Conservation (phyloP, 2,113 vertebrate genomes). For the Turnix velox region DNA sequence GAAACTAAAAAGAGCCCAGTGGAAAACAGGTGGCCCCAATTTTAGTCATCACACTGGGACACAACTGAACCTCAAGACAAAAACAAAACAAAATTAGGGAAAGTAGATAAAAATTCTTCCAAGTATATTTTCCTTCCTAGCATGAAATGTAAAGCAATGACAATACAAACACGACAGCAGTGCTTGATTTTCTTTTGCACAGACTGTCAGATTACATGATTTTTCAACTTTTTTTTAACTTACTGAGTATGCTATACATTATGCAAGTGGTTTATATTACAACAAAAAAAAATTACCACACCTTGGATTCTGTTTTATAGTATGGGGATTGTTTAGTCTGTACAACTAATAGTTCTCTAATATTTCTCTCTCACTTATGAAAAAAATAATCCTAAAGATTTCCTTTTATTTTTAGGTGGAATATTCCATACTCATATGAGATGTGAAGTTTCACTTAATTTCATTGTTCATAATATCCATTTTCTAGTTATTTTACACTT, state of each 20-base stretch:
- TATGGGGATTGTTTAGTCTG: conserved; percentile 24
- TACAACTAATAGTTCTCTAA: conserved; percentile 27
- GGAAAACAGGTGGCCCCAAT: conserved; percentile 62
- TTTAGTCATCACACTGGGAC: conserved; percentile 13
- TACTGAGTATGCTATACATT: neutral
- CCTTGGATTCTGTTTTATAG: conserved; percentile 36
- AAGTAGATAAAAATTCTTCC: conserved; percentile 3
- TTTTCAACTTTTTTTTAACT: neutral
- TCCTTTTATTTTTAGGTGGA: conserved; percentile 10
- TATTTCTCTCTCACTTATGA: conserved; percentile 38
- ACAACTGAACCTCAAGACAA: conserved; percentile 29
- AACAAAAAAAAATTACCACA: conserved; percentile 43
- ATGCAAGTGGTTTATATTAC: conserved; percentile 40
- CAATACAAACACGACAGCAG: neutral
- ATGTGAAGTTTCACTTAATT: neutral
- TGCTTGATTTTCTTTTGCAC: neutral
- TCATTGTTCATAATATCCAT: neutral
- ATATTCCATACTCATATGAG: neutral
- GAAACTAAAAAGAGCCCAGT: conserved; percentile 4
- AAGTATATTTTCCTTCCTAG: conserved; percentile 4
- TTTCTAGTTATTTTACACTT: neutral
- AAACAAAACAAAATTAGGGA: conserved; percentile 32
- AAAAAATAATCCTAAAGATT: conserved; percentile 23
- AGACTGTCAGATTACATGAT: neutral
- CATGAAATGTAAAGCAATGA: neutral